These are phyloP conservation scores for Lutjanus campechanus DNA, from an alignment of 2,797 vertebrate genomes.

Conservation along the genomic window DNA sequence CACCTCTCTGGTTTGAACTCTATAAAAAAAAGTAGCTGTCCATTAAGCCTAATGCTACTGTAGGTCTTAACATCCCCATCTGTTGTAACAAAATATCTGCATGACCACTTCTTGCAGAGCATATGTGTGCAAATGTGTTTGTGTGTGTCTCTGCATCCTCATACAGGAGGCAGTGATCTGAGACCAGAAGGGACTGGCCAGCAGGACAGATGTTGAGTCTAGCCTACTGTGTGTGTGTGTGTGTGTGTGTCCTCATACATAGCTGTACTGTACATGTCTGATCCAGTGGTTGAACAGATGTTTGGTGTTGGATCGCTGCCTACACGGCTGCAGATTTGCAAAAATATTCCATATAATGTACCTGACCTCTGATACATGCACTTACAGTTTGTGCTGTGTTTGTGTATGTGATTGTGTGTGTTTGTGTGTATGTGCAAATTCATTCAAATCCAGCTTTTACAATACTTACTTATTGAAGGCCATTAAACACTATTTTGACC, in stretches of 20 bases:
- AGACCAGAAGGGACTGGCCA: conserved; percentile 38
- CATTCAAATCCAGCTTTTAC: conserved; percentile 29
- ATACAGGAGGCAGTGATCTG: conserved; percentile 1
- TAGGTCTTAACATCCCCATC: conserved; percentile 34
- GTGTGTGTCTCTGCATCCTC: conserved; percentile 15
- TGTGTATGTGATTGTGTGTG: conserved; percentile 20
- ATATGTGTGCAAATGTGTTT: not conserved
- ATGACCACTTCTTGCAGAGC: not conserved
- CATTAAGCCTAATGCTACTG: conserved; percentile 12
- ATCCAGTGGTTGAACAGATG: conserved; percentile 71
- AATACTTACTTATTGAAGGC: not conserved
- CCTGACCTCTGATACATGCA: conserved; percentile 27
- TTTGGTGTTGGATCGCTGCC: conserved; percentile 46
- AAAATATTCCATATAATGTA: conserved; percentile 38
- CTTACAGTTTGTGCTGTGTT: not conserved
- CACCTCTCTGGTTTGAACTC: not conserved
- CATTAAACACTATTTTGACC: conserved; percentile 8
- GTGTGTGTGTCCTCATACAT: conserved; percentile 22
- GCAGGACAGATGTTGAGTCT: conserved; percentile 63
- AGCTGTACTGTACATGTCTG: conserved; percentile 27
- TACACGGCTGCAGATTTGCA: conserved; percentile 54
- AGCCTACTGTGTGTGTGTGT: conserved; percentile 5
- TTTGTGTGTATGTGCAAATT: not conserved
- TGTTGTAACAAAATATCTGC: conserved; percentile 40
- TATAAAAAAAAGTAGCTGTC: conserved; percentile 9